Base-by-base conservation (phyloP, 2,113 vertebrate genomes). In the Dicentrarchus labrax region DNA sequence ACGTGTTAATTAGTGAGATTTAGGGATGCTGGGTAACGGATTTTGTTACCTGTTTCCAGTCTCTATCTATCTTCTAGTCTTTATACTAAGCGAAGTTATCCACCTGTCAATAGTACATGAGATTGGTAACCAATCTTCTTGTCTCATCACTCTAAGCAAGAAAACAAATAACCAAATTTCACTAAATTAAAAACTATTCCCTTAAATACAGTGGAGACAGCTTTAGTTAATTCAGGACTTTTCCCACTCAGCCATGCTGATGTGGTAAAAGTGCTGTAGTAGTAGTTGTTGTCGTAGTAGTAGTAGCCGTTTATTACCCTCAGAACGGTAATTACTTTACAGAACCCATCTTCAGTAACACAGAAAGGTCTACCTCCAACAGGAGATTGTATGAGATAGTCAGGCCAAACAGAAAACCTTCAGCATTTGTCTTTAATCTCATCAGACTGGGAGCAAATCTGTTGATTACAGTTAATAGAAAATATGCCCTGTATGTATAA, bases 341-440 rank as follows among this genome's bases (percentile, higher is more conserved):
- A 47, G 45, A 47, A 47, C 45, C 45, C 45, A 47, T 47, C 45
- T 13, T 10, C 45, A 47, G 45, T 47, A 13, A 47, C 45, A 15
- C 45, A 15, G 45, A 12, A 16, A 59, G 21, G 17, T 21, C 30
- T 11, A 7, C 48, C 24, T 12, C 67, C 24, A 38, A 38, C 24
- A 59, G 24, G 57, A 16, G 24, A 24, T 36, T 50, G 12, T 10
- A n/a, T 62, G 30, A 30, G 30, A 30, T 30, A 30, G 30, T 30
- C 2, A 30, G 30, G 30, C 30, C 30, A 30, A 30, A 30, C 30
- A 30, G 30, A 45, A 57, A n/a, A 15, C 24, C 51, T 22, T 50
- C 41, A 59, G 8, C 53, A 68, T 17, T 38, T 47, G 16, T 72
- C 54, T 73, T 8, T 16, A 48, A 50, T 43, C 57, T 82, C 78